phyloP scores from a whole-genome alignment of 2,888 invertebrate genomes.

The Rotaria macrura region DNA sequence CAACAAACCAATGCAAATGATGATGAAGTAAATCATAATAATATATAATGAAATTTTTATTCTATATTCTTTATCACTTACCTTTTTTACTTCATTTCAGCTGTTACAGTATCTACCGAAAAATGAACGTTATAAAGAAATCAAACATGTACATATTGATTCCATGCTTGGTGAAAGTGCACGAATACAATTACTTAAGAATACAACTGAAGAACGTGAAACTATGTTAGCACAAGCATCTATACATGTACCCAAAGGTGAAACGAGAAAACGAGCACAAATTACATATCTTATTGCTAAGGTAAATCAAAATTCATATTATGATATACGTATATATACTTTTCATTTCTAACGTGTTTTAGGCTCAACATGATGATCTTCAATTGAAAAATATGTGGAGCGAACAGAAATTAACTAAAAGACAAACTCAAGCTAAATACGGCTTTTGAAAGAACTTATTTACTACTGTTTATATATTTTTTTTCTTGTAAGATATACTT shows the following conservation, averaged over 20 bases:
- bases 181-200: background rate
- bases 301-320: constrained; percentile 28
- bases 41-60: too few species aligned
- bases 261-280: background rate
- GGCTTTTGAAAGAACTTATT: constrained; percentile 62
- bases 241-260: background rate
- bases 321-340: too few species aligned
- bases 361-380: constrained; percentile 82
- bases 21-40: background rate
- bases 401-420: constrained; percentile 67
- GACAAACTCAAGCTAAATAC: constrained; percentile 86
- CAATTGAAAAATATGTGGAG: constrained; percentile 89
- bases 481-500: background rate
- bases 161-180: background rate
- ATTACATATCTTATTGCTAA: background rate
- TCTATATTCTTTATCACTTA: too few species aligned
- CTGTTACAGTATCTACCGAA: background rate
- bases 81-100: background rate
- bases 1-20: background rate
- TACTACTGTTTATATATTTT: background rate
- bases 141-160: background rate
- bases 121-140: background rate
- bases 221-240: background rate
- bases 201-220: background rate
- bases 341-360: constrained; percentile 30